These are phyloP conservation scores for Lepidochitona cinerea DNA, from an alignment of 2,888 invertebrate genomes.

Conservation along the genomic window DNA sequence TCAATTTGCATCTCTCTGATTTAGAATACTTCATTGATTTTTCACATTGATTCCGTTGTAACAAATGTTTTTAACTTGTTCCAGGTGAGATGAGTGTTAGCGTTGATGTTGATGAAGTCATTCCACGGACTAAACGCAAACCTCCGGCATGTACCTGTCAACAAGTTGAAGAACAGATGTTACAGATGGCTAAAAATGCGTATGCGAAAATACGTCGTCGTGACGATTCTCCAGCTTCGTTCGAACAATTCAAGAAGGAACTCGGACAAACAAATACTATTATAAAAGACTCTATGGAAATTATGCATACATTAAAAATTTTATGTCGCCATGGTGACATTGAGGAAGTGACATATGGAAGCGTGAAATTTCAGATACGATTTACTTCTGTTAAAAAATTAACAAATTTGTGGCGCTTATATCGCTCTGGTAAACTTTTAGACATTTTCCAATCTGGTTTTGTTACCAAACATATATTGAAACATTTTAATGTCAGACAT, in stretches of 20 bases:
- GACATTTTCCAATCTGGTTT: conserved; percentile 32
- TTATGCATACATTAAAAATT: conserved; percentile 44
- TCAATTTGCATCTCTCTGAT: neutral
- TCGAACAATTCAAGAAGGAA: conserved; percentile 51
- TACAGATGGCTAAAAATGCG: conserved; percentile 44
- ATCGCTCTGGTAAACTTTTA: conserved; percentile 34
- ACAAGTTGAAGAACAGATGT: conserved; percentile 45
- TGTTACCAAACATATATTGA: conserved; percentile 32
- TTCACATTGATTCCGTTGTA: too few species aligned
- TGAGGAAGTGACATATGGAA: conserved; percentile 37
- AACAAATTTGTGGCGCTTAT: conserved; percentile 38
- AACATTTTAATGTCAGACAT: conserved; percentile 24
- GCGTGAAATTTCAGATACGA: conserved; percentile 34
- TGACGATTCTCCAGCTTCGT: conserved; percentile 39
- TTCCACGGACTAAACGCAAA: conserved; percentile 22
- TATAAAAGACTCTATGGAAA: conserved; percentile 45
- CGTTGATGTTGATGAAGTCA: conserved; percentile 40
- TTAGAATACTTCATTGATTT: neutral
- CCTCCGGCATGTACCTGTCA: conserved; percentile 38
- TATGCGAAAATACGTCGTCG: conserved; percentile 37
- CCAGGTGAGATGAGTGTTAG: conserved; percentile 46
- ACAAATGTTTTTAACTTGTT: too few species aligned
- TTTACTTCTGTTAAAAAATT: conserved; percentile 30
- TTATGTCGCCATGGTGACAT: conserved; percentile 46
- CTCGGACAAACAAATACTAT: conserved; percentile 40